Percentiles rank a stretch among this genome's conserved stretches.
Evolutionary conservation across 2,888 invertebrate species (phyloP).

Genomic region (Lasius fuliginosus): DNA sequence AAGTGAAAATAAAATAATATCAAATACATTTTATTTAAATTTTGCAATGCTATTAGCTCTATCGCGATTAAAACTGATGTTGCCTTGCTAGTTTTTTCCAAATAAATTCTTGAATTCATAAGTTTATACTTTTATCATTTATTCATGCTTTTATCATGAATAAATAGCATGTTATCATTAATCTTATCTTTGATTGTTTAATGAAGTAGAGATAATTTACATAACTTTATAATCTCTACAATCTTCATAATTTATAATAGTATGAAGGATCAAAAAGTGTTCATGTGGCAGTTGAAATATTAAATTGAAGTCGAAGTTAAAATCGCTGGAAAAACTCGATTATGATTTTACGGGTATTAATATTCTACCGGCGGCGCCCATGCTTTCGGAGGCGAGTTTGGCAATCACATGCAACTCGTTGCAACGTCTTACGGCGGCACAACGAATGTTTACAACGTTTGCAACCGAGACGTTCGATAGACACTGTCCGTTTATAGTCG

Average conservation of each 20-base stretch:
- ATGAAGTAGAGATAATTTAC: neutral
- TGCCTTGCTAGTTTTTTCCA: neutral
- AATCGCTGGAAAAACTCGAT: neutral
- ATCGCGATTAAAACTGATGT: neutral
- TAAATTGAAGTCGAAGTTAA: neutral
- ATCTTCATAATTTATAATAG: neutral
- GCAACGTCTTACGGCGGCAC: slow-evolving; percentile 24
- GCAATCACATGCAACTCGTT: slow-evolving; percentile 1
- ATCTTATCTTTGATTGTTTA: neutral
- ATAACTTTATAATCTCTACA: neutral
- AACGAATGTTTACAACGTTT: slow-evolving; percentile 35
- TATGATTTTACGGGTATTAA: neutral
- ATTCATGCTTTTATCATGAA: neutral
- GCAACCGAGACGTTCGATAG: slow-evolving; percentile 55
- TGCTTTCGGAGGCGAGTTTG: slow-evolving; percentile 18
- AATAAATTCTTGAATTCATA: neutral
- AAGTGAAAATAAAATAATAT: slow-evolving; percentile 1
- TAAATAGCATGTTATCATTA: neutral
- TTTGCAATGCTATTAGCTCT: neutral
- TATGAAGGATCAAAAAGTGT: neutral
- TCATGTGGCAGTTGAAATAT: neutral
- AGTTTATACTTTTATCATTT: neutral
- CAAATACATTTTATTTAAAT: neutral
- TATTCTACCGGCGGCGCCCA: neutral
- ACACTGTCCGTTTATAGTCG: slow-evolving; percentile 64